Base-by-base conservation (phyloP, 2,888 invertebrate species). In the Acronicta alni region DNA sequence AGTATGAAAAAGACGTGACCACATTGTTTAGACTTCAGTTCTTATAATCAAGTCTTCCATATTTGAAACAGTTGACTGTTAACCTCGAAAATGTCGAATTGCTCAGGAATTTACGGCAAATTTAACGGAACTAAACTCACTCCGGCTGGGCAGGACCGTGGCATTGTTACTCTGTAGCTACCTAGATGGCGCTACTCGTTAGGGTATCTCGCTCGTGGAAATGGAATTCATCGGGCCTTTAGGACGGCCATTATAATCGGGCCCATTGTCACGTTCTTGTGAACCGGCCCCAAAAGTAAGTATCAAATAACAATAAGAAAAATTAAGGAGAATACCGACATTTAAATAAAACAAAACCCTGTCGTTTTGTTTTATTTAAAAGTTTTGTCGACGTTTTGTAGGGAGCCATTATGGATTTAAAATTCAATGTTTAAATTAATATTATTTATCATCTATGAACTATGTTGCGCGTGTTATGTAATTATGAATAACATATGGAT, bases 231-330 rank as follows among this genome's bases (percentile, higher is more conserved):
- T 63, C 53, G 56, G 55, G 57, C 48, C 58, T 70, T 61, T 59
- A 72, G 65, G n/a, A 72, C 61, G 52, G 46, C 60, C 71, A 74
- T 74, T 76, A 70, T 70, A 73, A 77, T 73, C 74, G 59, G 37
- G 48, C 45, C 74, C 70, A 75, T 75, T 75, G 74, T 76, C 74
- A 77, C 74, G 77, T 72, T 75, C 61, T 72, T 72, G 58, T 59
- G 77, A 60, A 74, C 62, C 54, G 56, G 51, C 55, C 56, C 69
- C 63, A 43, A 75, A 68, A 69, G 58, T 68, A 72, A 76, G 61
- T 69, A 72, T 76, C 57, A 65, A 72, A 76, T 76, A 72, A 72
- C 73, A 74, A 74, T 72, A 65, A 74, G 65, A 73, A 68, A 72
- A 73, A 75, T 68, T 72, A 72, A 68, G 58, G 56, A 45, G 61